phyloP scores from a whole-genome alignment of 2,797 vertebrate species.

The Oreortyx pictus region DNA sequence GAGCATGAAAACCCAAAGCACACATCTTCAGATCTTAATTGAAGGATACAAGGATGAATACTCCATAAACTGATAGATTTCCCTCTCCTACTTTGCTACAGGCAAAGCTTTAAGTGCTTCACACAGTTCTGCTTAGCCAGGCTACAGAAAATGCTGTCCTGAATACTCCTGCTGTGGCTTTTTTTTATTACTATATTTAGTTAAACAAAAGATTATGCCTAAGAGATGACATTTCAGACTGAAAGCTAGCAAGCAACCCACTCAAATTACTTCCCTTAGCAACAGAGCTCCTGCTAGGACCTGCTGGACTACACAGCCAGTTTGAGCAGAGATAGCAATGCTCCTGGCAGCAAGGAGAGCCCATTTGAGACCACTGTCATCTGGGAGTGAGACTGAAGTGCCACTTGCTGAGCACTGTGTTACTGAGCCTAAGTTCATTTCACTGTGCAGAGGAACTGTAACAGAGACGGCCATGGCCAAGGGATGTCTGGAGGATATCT shows the following conservation, averaged over 20 bases:
- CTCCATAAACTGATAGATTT: constrained; percentile 40
- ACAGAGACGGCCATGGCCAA: background rate
- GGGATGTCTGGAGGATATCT: background rate
- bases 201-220: constrained; percentile 55
- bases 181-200: constrained; percentile 60
- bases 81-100: background rate
- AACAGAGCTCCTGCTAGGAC: constrained; percentile 36
- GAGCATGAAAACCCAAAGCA: constrained; percentile 23
- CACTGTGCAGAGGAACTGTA: background rate
- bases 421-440: background rate
- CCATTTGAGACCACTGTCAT: background rate
- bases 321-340: constrained; percentile 1
- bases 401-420: background rate
- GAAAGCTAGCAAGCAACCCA: constrained; percentile 57
- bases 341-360: background rate
- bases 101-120: constrained; percentile 33
- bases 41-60: background rate
- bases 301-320: background rate
- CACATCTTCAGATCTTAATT: constrained; percentile 6
- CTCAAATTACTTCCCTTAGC: constrained; percentile 68
- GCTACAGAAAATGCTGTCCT: constrained; percentile 20
- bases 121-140: constrained; percentile 23
- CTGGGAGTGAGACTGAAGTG: background rate
- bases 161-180: constrained; percentile 27
- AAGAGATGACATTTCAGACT: constrained; percentile 68